Evolutionary conservation across 2,888 invertebrate genomes (phyloP), one percentile per base, ranked within the genome.

Genomic region (Chrysolina haemoptera): DNA sequence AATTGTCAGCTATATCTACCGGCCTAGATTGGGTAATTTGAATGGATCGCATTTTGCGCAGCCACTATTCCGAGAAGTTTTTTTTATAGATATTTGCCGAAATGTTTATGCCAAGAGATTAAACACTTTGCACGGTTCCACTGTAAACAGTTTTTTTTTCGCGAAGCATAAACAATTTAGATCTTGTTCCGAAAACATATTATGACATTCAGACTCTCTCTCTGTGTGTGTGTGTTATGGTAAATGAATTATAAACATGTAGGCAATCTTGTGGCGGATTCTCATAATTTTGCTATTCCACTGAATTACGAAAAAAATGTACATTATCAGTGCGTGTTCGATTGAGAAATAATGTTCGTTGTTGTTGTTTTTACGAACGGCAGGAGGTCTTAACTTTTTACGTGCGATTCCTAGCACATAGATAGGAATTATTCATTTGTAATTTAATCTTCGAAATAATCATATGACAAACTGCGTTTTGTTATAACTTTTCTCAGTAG

Each of bases 141-240:
- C n/a, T 59, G 59, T 14, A 59, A 59, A 35, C 53, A 53, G 10
- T 48, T 48, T 53, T 59, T 59, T 59, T 59, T 27, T n/a, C 22
- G 35, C 59, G n/a, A 35, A 59, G 59, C 35, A 59, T 59, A 22
- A 59, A 59, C 59, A 35, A 27, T 59, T 59, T 35, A n/a, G 27
- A 59, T 59, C 8, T 59, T 59, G n/a, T n/a, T 59, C 35, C 35
- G 27, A 59, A 59, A 59, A 59, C 59, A 59, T 59, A 59, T 59
- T 59, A 59, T 59, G 35, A 35, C 59, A 35, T 59, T 16, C 59
- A 35, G 59, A 59, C n/a, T 50, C 50, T 50, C 59, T 59, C 14
- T 59, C 22, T n/a, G n/a, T n/a, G n/a, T n/a, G n/a, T n/a, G n/a
- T 27, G 27, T 59, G 22, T 27, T 20, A 18, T 53, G 5, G 46